A percentile compares a stretch with the other conserved stretches of the same genome.
Evolutionary conservation across 2,797 vertebrate genomes (phyloP).

Genomic region (Anguilla anguilla): DNA sequence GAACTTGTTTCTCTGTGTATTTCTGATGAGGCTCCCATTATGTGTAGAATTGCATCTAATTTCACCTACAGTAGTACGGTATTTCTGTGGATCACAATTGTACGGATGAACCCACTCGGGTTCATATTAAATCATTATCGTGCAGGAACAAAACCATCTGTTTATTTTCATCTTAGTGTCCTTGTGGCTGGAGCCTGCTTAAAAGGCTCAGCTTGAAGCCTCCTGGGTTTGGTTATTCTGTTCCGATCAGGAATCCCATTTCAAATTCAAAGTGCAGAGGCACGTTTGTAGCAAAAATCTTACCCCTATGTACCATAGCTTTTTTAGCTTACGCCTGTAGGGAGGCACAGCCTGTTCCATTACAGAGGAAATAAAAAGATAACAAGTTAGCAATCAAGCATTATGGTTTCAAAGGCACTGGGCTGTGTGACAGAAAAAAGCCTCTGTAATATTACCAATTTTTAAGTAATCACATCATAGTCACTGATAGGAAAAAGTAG

Average conservation of each 20-base stretch:
- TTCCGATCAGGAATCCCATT: background rate
- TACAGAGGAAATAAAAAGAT: conserved; percentile 15
- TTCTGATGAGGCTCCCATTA: background rate
- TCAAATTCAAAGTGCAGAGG: conserved; percentile 21
- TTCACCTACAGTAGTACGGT: background rate
- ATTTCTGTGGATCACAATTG: conserved; percentile 5
- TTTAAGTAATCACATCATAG: conserved; percentile 34
- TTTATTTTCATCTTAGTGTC: conserved; percentile 31
- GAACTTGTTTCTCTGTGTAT: background rate
- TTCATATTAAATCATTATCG: background rate
- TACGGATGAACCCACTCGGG: background rate
- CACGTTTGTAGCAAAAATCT: background rate
- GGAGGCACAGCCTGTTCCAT: conserved; percentile 23
- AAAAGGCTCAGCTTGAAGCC: background rate
- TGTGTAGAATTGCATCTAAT: background rate
- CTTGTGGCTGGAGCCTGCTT: background rate
- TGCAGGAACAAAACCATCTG: conserved; percentile 31
- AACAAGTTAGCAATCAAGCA: conserved; percentile 29
- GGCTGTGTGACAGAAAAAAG: conserved; percentile 31
- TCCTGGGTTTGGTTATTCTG: background rate
- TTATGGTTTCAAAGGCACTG: conserved; percentile 29
- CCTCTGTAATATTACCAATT: conserved; percentile 43
- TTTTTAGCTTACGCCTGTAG: background rate
- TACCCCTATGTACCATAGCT: background rate
- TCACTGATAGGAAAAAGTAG: background rate